Evolutionary conservation across 1,140 invertebrate genomes (phyloP).

Genomic region (Aphidius ervi): DNA sequence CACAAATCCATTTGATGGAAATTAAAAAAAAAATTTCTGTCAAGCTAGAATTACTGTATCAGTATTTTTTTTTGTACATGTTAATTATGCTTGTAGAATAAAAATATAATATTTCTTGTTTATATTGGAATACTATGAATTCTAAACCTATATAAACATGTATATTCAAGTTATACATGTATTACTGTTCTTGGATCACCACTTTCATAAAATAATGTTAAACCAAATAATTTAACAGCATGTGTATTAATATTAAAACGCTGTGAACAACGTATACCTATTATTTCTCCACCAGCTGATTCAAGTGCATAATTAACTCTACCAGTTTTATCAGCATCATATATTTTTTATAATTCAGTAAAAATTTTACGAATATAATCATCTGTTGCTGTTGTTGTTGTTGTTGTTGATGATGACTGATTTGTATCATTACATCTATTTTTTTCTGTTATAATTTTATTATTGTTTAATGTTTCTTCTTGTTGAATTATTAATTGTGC

Average conservation of each 20-base stretch:
- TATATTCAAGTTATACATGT: conserved; percentile 91
- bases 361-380: conserved; percentile 66
- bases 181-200: conserved; percentile 88
- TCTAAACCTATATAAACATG: conserved; percentile 94
- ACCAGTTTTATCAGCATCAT: conserved; percentile 89
- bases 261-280: conserved; percentile 91
- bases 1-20: no score
- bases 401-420: background rate
- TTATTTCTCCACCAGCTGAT: conserved; percentile 84
- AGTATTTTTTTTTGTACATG: background rate
- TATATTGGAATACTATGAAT: conserved; percentile 75
- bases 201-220: conserved; percentile 77
- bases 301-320: conserved; percentile 82
- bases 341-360: conserved; percentile 70
- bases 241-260: conserved; percentile 79
- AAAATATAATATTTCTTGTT: conserved; percentile 1
- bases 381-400: background rate
- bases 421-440: background rate
- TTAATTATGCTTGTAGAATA: conserved; percentile 2
- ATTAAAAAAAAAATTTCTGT: no score
- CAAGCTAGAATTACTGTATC: no score
- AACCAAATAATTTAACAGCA: conserved; percentile 74
- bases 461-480: background rate
- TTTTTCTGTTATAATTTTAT: background rate
- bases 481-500: background rate